Base-by-base conservation (phyloP, 2,113 vertebrate species). In the Pholis gunnellus region DNA sequence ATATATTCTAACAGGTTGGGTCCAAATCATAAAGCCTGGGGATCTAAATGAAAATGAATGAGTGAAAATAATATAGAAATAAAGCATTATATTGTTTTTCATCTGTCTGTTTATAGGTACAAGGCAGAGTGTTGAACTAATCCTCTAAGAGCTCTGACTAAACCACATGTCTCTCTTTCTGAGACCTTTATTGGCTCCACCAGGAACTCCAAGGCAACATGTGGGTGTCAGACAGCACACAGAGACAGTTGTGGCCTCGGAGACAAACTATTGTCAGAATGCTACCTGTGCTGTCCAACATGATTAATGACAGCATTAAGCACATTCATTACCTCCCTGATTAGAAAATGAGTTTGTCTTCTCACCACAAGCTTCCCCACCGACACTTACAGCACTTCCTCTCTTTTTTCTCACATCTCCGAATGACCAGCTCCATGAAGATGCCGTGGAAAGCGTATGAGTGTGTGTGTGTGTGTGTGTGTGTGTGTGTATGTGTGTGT, bases 221-320 rank as follows among this genome's bases (percentile, higher is more conserved):
- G 7, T 31, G 20, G 18, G 13, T 60, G 31, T 69, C 71, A 71
- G 44, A 40, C 13, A 59, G 15, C 17, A 40, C 57, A 48, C 14
- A 59, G 15, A 74, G 25, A 44, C 75, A 44, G 36, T 34, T 50
- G 36, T 22, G 6, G 54, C 83, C 73, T 60, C 6, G 22, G 61
- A 77, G 68, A 73, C 71, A 52, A 38, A 31, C 25, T 40, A 60
- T 44, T 46, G n/a, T 48, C 36, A 38, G 71, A 9, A 31, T 40
- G 11, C 50, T 78, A 72, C 61, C 75, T 75, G 44, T 67, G 29
- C 69, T 61, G 31, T 66, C 63, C 27, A 78, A 70, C 78, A 88
- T 82, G 65, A 70, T 82, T 63, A 82, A 88, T 85, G 77, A 66
- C 69, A 72, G n/a, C 54, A 88, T 85, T 85, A 85, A 68, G 27